phyloP scores from a whole-genome alignment of 2,888 invertebrate genomes.

The Coecobrya sp. region DNA sequence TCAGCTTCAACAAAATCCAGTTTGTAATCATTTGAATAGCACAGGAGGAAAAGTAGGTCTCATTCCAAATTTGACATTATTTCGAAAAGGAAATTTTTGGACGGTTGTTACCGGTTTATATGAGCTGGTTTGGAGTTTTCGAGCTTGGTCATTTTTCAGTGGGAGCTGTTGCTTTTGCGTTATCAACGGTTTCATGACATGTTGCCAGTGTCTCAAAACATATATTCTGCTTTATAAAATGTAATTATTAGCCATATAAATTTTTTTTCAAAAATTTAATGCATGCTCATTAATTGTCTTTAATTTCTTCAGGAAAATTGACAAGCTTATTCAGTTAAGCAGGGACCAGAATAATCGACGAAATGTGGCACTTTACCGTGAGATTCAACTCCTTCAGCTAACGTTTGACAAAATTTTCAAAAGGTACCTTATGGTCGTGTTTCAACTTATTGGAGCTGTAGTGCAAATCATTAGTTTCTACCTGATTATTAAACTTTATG shows the following conservation, averaged over 20 bases:
- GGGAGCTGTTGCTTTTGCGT: slow-evolving; percentile 55
- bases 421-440: slow-evolving; percentile 12
- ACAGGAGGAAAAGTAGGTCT: neutral
- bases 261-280: too few relatives aligned
- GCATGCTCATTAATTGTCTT: neutral
- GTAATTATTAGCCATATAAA: too few relatives aligned
- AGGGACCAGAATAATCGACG: too few relatives aligned
- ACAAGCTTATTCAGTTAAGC: too few relatives aligned
- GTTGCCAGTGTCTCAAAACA: slow-evolving; percentile 18
- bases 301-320: too few relatives aligned
- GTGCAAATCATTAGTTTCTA: slow-evolving; percentile 33
- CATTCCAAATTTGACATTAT: neutral
- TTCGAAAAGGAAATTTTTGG: neutral
- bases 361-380: too few relatives aligned
- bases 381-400: neutral
- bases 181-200: slow-evolving; percentile 49
- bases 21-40: neutral
- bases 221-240: slow-evolving; percentile 34
- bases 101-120: neutral
- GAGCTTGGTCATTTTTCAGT: slow-evolving; percentile 53
- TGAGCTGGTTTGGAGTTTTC: neutral
- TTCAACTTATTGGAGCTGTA: slow-evolving; percentile 21
- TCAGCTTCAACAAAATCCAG: neutral
- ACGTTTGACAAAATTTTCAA: slow-evolving; percentile 2
- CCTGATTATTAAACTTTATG: slow-evolving; percentile 7